Percentiles rank a stretch among this genome's conserved stretches.
Evolutionary conservation across 2,113 vertebrate species (phyloP).

Genomic region (Procavia capensis): DNA sequence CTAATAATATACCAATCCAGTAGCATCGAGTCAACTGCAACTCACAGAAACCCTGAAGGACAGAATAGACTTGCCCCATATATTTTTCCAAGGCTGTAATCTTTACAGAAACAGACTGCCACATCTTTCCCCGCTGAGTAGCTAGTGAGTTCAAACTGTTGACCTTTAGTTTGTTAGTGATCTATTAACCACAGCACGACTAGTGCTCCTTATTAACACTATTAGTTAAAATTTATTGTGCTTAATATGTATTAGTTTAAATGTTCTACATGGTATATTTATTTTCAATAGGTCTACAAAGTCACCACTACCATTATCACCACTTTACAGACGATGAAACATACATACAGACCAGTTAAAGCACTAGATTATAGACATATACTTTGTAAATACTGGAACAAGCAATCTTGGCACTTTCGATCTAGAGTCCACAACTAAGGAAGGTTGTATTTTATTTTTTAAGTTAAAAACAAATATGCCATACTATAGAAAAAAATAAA

Average conservation of each 20-base stretch:
- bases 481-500: not conserved
- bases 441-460: not conserved
- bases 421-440: not conserved
- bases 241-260: not conserved
- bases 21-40: not conserved
- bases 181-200: not conserved
- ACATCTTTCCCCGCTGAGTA: too few species aligned
- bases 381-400: not conserved
- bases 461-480: slow-evolving; percentile 18
- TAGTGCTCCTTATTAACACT: not conserved
- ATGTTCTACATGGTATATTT: not conserved
- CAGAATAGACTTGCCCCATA: too few species aligned
- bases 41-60: too few species aligned
- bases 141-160: too few species aligned
- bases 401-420: not conserved
- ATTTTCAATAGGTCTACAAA: not conserved
- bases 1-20: not conserved
- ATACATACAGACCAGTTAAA: not conserved
- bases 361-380: not conserved
- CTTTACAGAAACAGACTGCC: too few species aligned
- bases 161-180: too few species aligned
- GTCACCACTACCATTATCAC: not conserved
- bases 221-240: not conserved
- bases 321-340: not conserved
- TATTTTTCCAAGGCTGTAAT: too few species aligned